Evolutionary conservation across 2,888 invertebrate genomes (phyloP).

Genomic region (Lasioglossum lativentre): DNA sequence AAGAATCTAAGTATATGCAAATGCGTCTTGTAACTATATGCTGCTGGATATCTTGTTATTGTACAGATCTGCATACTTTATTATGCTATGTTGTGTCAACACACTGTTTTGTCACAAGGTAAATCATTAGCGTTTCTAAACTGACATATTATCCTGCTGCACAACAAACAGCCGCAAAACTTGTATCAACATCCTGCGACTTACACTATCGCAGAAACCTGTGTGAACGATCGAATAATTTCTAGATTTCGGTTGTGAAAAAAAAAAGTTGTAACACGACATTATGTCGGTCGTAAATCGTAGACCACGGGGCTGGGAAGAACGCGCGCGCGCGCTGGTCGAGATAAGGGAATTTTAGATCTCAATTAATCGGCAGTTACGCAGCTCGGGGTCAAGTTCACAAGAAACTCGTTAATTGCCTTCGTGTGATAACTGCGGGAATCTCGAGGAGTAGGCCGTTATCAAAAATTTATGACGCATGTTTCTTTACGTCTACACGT

Average conservation of each 20-base stretch:
- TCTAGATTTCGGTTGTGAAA: neutral
- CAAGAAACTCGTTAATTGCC: neutral
- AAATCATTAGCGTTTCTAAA: too few relatives aligned
- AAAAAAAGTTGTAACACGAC: neutral
- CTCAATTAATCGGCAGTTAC: slow-evolving; percentile 10
- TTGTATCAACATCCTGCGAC: neutral
- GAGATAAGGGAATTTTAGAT: slow-evolving; percentile 6
- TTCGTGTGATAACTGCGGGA: slow-evolving; percentile 11
- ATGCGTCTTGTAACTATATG: neutral
- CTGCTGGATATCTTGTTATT: neutral
- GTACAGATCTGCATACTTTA: neutral
- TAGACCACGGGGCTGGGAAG: neutral
- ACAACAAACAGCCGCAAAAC: neutral
- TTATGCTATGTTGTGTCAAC: neutral
- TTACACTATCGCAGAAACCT: neutral
- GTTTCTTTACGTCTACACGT: neutral
- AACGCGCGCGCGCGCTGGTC: neutral
- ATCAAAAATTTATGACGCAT: neutral
- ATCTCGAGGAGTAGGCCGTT: neutral
- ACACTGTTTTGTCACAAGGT: too few relatives aligned
- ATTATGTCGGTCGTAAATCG: neutral
- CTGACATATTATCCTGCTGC: neutral
- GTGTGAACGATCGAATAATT: too few relatives aligned
- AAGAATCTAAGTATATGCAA: neutral
- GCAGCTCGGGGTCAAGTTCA: slow-evolving; percentile 10